Percentiles rank a stretch among this genome's conserved stretches.
phyloP scores from a whole-genome alignment of 2,888 invertebrate species.

The Tethea ocularis region DNA sequence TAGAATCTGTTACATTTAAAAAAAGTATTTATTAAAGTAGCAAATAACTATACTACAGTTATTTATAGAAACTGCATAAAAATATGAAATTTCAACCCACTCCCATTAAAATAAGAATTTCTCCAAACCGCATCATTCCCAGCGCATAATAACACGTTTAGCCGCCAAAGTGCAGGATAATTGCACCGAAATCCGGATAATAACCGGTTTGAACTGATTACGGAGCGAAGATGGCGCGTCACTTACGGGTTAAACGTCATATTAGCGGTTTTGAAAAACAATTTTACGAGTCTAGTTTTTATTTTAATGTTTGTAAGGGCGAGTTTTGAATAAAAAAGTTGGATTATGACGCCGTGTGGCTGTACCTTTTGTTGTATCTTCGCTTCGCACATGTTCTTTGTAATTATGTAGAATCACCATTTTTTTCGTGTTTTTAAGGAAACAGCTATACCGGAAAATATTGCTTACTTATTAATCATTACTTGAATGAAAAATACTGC shows the following conservation, averaged over 20 bases:
- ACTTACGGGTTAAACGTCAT: slow-evolving; percentile 5
- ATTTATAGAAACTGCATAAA: not conserved
- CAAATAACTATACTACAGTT: too few species aligned
- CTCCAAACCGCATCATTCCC: not conserved
- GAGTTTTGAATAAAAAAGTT: not conserved
- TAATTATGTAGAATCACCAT: slow-evolving; percentile 1
- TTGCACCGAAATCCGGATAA: slow-evolving; percentile 10
- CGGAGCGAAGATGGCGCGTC: slow-evolving; percentile 7
- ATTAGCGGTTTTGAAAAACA: slow-evolving; percentile 8
- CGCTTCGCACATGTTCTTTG: not conserved
- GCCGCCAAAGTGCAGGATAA: slow-evolving; percentile 10
- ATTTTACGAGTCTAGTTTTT: slow-evolving; percentile 1
- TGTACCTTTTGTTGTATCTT: not conserved
- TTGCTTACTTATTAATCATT: too few species aligned
- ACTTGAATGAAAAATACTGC: too few species aligned
- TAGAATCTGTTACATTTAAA: too few species aligned
- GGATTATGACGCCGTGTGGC: not conserved
- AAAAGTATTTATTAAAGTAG: too few species aligned
- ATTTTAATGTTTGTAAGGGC: not conserved
- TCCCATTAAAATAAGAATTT: not conserved
- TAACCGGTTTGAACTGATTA: slow-evolving; percentile 7
- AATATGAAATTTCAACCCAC: not conserved
- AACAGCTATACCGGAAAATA: too few species aligned
- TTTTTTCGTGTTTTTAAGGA: not conserved
- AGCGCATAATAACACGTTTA: not conserved